Conservation (phyloP, 2,113 vertebrate genomes). For the Axis porcinus region DNA sequence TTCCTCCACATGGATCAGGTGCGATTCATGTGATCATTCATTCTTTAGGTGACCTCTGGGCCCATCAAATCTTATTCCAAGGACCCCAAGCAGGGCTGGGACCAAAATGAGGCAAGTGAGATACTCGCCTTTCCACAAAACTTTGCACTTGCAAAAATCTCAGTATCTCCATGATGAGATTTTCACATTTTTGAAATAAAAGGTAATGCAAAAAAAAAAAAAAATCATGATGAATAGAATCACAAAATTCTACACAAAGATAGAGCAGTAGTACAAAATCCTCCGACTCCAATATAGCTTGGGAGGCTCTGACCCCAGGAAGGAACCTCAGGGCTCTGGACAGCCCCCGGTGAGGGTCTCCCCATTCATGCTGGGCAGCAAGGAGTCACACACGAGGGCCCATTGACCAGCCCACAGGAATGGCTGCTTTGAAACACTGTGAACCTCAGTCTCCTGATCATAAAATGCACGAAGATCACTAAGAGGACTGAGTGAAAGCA, state of each 20-base stretch:
- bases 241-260: not conserved
- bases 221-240: not conserved
- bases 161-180: not conserved
- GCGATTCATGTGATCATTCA: accelerated
- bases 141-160: not conserved
- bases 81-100: not conserved
- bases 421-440: too few relatives aligned
- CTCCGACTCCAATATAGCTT: too few relatives aligned
- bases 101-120: not conserved
- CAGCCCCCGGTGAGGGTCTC: too few relatives aligned
- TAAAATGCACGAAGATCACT: too few relatives aligned
- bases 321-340: too few relatives aligned
- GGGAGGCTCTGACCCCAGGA: too few relatives aligned
- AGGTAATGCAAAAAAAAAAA: not conserved
- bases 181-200: not conserved
- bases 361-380: too few relatives aligned
- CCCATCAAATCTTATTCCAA: not conserved
- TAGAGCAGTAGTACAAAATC: not conserved
- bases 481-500: too few relatives aligned
- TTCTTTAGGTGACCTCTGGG: not conserved
- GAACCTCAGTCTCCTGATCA: too few relatives aligned
- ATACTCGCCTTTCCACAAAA: not conserved
- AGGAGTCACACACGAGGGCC: too few relatives aligned
- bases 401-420: too few relatives aligned
- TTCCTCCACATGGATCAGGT: not conserved